Percentiles rank a stretch among this genome's conserved stretches.
These are phyloP conservation scores for Oryzias curvinotus DNA, from an alignment of 2,113 vertebrate genomes.

Conservation along the genomic window DNA sequence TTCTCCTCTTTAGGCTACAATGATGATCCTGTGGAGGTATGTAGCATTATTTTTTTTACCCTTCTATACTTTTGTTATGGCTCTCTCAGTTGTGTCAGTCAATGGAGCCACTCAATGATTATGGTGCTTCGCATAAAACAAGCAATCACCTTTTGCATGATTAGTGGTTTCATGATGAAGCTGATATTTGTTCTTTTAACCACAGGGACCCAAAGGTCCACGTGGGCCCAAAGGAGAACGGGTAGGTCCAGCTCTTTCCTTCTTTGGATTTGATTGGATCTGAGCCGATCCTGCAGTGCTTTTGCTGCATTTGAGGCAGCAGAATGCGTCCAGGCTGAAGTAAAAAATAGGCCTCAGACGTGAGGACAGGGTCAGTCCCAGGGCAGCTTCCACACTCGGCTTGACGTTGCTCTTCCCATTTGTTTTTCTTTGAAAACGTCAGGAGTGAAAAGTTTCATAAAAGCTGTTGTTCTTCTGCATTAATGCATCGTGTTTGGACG, in stretches of 20 bases:
- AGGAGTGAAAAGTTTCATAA: too few relatives aligned
- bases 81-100: too few relatives aligned
- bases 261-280: background rate
- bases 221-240: constrained; percentile 86
- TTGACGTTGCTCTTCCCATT: background rate
- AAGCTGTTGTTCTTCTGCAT: too few relatives aligned
- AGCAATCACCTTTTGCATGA: background rate
- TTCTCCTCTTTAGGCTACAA: constrained; percentile 59
- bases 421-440: background rate
- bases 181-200: constrained; percentile 10
- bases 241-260: constrained; percentile 72
- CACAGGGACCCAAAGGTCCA: constrained; percentile 88
- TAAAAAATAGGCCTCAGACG: background rate
- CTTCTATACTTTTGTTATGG: background rate
- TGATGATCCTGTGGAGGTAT: constrained; percentile 72
- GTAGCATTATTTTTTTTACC: constrained; percentile 7
- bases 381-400: background rate
- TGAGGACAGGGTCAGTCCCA: background rate
- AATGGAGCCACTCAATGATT: too few relatives aligned
- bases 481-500: too few relatives aligned
- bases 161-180: background rate
- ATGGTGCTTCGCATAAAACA: too few relatives aligned
- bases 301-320: background rate
- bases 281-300: background rate
- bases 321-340: background rate